These are phyloP conservation scores for Desmophyllum pertusum DNA, from an alignment of 92 coral and sea anemone genomes.

Conservation along the genomic window DNA sequence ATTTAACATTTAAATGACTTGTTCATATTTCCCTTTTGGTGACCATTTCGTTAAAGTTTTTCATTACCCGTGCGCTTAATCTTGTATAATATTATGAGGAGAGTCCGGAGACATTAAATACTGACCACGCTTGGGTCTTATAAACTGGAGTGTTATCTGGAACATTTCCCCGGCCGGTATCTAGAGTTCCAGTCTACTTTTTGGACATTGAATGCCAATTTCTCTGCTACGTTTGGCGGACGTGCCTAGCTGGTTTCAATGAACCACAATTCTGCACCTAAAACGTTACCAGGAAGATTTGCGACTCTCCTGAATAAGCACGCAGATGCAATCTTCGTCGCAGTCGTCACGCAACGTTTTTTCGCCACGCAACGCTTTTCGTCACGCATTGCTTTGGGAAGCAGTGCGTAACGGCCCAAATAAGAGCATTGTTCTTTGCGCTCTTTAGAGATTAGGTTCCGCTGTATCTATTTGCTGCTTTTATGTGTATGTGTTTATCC, in stretches of 20 bases:
- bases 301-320: background rate
- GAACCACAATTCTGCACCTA: background rate
- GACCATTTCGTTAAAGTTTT: too few species aligned
- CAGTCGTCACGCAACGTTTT: background rate
- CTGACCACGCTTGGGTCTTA: too few species aligned
- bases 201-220: background rate
- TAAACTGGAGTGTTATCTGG: too few species aligned
- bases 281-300: background rate
- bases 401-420: background rate
- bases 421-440: background rate
- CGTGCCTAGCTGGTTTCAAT: too few species aligned
- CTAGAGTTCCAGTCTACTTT: background rate
- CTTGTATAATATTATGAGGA: too few species aligned
- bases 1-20: too few species aligned
- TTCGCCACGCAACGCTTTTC: background rate
- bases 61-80: too few species aligned
- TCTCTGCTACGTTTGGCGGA: background rate
- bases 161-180: too few species aligned
- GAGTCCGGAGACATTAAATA: too few species aligned
- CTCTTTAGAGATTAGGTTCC: background rate
- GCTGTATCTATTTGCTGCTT: background rate
- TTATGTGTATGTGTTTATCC: conserved; percentile 48
- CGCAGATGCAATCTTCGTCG: background rate
- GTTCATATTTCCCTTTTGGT: too few species aligned
- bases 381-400: background rate